These are phyloP conservation scores for Hycleus cichorii DNA, from an alignment of 1,140 invertebrate genomes.

Conservation along the genomic window DNA sequence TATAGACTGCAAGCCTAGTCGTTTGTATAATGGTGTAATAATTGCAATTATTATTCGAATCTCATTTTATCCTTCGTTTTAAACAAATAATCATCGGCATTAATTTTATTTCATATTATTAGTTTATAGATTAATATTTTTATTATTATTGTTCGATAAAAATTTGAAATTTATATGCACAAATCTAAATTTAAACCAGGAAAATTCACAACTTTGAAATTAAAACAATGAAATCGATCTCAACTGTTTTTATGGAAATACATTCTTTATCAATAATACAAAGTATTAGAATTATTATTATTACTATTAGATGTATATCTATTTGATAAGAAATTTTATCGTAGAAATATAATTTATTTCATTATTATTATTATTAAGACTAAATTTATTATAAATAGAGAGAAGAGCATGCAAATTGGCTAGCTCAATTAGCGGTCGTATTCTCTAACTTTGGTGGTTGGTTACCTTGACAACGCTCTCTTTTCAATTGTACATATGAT, in stretches of 20 bases:
- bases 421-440: background rate
- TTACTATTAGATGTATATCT: too few species aligned
- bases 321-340: too few species aligned
- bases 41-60: constrained; percentile 13
- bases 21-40: constrained; percentile 6
- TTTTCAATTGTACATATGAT: too few species aligned
- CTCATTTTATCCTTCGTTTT: constrained; percentile 2
- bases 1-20: constrained; percentile 17
- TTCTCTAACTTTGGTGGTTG: too few species aligned
- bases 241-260: constrained; percentile 9
- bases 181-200: background rate
- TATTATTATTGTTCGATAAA: constrained; percentile 8
- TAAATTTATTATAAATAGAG: background rate
- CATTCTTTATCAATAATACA: constrained; percentile 6
- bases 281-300: too few species aligned
- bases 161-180: constrained; percentile 8
- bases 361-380: constrained; percentile 4
- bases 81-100: constrained; percentile 1
- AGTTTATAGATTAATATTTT: constrained; percentile 2
- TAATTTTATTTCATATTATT: constrained; percentile 3
- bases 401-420: constrained; percentile 5
- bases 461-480: too few species aligned
- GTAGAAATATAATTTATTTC: too few species aligned
- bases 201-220: constrained; percentile 7
- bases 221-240: constrained; percentile 4